These are phyloP conservation scores for Tachina grossa DNA, from an alignment of 2,888 invertebrate species.

Conservation along the genomic window DNA sequence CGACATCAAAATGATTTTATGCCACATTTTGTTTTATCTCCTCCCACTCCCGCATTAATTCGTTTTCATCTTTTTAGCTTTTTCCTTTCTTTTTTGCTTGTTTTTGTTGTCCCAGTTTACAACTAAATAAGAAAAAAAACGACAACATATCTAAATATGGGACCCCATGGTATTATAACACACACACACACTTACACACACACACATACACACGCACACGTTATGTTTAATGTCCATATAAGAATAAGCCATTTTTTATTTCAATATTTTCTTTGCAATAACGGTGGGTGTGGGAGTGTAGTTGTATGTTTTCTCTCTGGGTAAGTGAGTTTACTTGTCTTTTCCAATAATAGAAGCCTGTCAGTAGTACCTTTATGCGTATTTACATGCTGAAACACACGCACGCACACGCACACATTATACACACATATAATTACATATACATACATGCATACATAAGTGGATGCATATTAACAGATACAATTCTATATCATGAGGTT, in stretches of 20 bases:
- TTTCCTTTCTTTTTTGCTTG: constrained; percentile 52
- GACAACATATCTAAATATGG: constrained; percentile 59
- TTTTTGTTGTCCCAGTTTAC: constrained; percentile 58
- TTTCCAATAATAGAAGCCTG: constrained; percentile 58
- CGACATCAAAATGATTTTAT: constrained; percentile 72
- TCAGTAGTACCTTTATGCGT: constrained; percentile 38
- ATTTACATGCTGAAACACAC: background rate
- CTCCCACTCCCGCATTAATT: constrained; percentile 47
- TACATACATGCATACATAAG: background rate
- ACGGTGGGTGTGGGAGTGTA: constrained; percentile 11
- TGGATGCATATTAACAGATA: background rate
- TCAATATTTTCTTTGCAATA: constrained; percentile 58
- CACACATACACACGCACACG: constrained; percentile 12
- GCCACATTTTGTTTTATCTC: constrained; percentile 64
- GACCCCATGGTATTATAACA: constrained; percentile 63
- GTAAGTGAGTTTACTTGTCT: constrained; percentile 34
- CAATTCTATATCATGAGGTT: background rate
- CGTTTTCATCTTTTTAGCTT: constrained; percentile 59
- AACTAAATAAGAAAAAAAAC: constrained; percentile 28
- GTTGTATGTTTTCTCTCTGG: constrained; percentile 2
- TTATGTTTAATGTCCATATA: constrained; percentile 35
- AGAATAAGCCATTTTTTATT: constrained; percentile 63
- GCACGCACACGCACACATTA: background rate
- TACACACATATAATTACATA: background rate
- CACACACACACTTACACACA: constrained; percentile 38